Evolutionary conservation across 2,797 vertebrate genomes (phyloP).

Genomic region (Muscicapa striata): DNA sequence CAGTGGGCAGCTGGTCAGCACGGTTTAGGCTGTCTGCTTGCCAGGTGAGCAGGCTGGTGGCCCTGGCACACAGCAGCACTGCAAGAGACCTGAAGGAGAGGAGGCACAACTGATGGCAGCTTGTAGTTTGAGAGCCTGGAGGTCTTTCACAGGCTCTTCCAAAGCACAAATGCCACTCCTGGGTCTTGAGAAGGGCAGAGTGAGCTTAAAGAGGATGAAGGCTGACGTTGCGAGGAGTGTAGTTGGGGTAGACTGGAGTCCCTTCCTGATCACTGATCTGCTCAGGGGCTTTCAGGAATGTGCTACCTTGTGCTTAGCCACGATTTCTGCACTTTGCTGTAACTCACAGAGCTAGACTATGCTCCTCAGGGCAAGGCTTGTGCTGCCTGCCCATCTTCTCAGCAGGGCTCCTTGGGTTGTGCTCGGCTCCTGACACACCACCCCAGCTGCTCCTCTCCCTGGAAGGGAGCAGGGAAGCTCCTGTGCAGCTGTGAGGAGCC

Average conservation of each 20-base stretch:
- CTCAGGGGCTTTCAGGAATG: background rate
- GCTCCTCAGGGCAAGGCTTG: background rate
- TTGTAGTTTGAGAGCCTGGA: background rate
- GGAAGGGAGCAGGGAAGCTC: background rate
- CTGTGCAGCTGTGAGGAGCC: background rate
- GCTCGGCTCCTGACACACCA: background rate
- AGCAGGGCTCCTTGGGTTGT: background rate
- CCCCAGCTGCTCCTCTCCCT: fast-evolving
- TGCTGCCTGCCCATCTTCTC: background rate
- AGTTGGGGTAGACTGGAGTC: background rate
- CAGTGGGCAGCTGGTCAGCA: background rate
- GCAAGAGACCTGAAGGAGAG: background rate
- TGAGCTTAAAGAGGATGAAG: background rate
- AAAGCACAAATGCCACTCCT: slow-evolving; percentile 15
- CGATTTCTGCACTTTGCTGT: background rate
- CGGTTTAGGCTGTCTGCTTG: background rate
- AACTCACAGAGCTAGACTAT: background rate
- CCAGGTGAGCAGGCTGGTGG: background rate
- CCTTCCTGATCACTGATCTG: background rate
- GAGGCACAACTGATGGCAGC: background rate
- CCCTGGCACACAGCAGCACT: background rate
- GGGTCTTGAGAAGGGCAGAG: slow-evolving; percentile 28
- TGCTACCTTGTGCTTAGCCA: background rate
- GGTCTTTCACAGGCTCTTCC: background rate
- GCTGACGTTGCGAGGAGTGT: background rate